Evolutionary conservation across 2,113 vertebrate species (phyloP), one percentile per base, ranked within the genome.

Genomic region (Cyanoderma ruficeps): DNA sequence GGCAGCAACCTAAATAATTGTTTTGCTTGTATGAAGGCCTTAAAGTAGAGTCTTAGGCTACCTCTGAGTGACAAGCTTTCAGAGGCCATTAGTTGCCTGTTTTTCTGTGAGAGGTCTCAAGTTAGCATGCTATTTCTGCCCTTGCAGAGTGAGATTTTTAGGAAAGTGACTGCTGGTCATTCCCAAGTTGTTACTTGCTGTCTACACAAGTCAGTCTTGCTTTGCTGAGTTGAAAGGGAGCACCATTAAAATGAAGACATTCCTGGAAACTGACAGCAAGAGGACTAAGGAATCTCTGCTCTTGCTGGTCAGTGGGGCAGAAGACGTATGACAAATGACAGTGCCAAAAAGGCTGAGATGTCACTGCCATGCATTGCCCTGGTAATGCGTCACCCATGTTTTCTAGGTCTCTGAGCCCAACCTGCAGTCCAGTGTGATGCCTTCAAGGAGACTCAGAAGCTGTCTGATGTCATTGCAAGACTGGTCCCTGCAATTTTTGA

Each of bases 101-200:
- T 95, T 89, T 90, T 50, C 53, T 83, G 61, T 69, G 57, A 90
- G 31, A 76, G 5, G 12, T 80, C 50, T 88, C 44, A 49, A 85
- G 82, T 60, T 72, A 92, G 15, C 31, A 20, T 39, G 25, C 12
- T 91, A 11, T 87, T 93, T 87, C 70, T 91, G 78, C 13, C 21
- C 33, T 65, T 31, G 28, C 20, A 55, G 44, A 84, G 35, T 55
- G 35, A 91, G 44, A 65, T 82, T 94, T 93, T 87, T 87, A 69
- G 37, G 16, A 79, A 64, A 85, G 75, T 60, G 81, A 94, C 77
- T 94, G 65, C 37, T 96, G 57, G 81, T 90, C 75, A 18, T 91
- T 95, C 52, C 72, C 39, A 68, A 70, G 52, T 47, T 87, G n/a
- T 91, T 93, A 88, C 25, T 69, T 61, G 44, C 82, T 91, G 82